Percentiles rank a stretch among this genome's conserved stretches.
Conservation (phyloP, 2,113 vertebrate genomes). For the Seriola aureovittata region DNA sequence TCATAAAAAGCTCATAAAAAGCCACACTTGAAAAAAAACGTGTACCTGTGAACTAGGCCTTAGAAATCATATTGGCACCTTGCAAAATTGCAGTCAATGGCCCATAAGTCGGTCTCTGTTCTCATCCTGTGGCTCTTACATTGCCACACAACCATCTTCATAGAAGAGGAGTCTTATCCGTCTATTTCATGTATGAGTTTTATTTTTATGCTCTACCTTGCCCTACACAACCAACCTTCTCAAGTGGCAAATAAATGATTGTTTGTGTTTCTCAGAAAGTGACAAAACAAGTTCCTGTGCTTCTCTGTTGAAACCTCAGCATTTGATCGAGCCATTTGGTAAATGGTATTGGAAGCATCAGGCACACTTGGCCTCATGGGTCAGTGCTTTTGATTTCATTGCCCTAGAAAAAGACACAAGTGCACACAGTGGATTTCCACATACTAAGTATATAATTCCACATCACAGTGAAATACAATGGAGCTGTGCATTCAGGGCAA, state of each 20-base stretch:
- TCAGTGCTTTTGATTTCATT: constrained; percentile 70
- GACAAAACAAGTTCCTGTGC: background rate
- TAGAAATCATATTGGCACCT: constrained; percentile 8
- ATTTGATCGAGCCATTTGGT: constrained; percentile 54
- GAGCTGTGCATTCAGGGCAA: constrained; percentile 13
- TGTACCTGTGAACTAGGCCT: background rate
- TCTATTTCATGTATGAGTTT: background rate
- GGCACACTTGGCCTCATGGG: constrained; percentile 57
- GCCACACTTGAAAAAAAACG: no score
- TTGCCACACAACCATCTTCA: background rate
- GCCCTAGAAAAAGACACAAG: constrained; percentile 59
- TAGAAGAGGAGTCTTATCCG: background rate
- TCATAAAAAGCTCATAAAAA: no score
- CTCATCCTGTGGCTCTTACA: background rate
- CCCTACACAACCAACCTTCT: background rate
- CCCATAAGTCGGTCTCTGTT: background rate
- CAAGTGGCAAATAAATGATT: constrained; percentile 26
- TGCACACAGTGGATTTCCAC: constrained; percentile 55
- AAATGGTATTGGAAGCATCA: constrained; percentile 56
- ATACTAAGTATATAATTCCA: constrained; percentile 36
- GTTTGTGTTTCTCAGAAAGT: constrained; percentile 20
- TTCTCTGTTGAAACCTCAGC: constrained; percentile 33
- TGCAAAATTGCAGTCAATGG: background rate
- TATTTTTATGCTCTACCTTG: background rate
- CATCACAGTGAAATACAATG: constrained; percentile 53